Evolutionary conservation across 1,140 invertebrate genomes (phyloP), one percentile per base, ranked within the genome.

Genomic region (Armadillidium nasatum): DNA sequence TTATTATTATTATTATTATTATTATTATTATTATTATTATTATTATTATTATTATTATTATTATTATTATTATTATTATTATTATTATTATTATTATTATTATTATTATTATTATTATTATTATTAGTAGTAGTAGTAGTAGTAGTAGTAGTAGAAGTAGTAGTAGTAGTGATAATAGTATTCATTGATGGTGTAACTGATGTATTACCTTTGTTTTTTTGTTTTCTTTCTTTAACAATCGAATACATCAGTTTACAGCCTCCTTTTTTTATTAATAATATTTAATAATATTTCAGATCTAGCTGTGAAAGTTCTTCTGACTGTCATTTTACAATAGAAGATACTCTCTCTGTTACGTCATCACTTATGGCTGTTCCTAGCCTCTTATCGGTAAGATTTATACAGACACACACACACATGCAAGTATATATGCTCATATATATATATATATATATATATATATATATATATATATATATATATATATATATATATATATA

Each of bases 31-130:
- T 60, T 21, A 60, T 60, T 21, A 60, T 60, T 60, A 60, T 60
- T 60, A 21, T 60, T 60, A 60, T 60, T 60, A 60, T 60, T 60
- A 60, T 60, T 60, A 60, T 60, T 60, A 60, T 60, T 60, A 60
- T 60, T 60, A 60, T 60, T 60, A 60, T 60, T 60, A 60, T 60
- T 60, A 60, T 60, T 21, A 60, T 60, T 60, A 60, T 60, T 21
- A 60, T 60, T 60, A 60, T 60, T 60, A 60, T 60, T 60, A 21
- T 60, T 60, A 60, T 60, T 60, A 60, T 60, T 60, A 60, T 60
- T 60, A 60, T 60, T 60, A 3, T 1, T 60, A 60, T 1, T 60
- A 60, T 1, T 33, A 6, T n/a, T 33, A 33, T 1, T 33, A 33
- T 1, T 33, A 33, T 1, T 33, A 33, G 33, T 33, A 33, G 33